Conservation (phyloP, 1,140 invertebrate genomes). For the Oscheius sp. region DNA sequence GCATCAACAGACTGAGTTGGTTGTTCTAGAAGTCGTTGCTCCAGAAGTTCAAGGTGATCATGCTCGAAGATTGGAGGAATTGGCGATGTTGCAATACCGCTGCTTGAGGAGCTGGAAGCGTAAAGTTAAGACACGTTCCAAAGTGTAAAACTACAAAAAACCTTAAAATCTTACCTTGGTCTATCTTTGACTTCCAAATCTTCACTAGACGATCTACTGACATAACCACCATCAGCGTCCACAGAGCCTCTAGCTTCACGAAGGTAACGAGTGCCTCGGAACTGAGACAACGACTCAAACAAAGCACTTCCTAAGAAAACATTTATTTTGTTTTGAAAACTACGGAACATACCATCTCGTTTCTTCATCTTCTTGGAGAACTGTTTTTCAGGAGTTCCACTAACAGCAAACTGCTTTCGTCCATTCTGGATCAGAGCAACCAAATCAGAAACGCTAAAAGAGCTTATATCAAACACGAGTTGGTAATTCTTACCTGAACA, state of each 20-base stretch:
- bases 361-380: background rate
- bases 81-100: background rate
- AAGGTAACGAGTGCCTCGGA: constrained; percentile 7
- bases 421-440: background rate
- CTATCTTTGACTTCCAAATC: constrained; percentile 17
- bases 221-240: constrained; percentile 23
- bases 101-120: constrained; percentile 14
- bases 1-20: background rate
- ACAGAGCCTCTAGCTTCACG: constrained; percentile 4
- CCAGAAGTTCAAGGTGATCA: constrained; percentile 9
- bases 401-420: background rate
- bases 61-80: constrained; percentile 5
- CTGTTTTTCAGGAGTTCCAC: background rate
- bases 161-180: background rate
- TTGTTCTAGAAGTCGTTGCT: constrained; percentile 6
- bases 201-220: constrained; percentile 19
- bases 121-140: too few species aligned
- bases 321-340: background rate
- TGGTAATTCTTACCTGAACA: constrained; percentile 14
- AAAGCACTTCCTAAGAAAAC: background rate
- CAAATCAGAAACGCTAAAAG: background rate
- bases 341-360: background rate
- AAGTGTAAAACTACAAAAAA: background rate
- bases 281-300: constrained; percentile 11
- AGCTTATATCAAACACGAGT: background rate